Percentiles rank a stretch among this genome's conserved stretches.
Conservation (phyloP, 2,888 invertebrate species). For the Drosophila mercatorum region DNA sequence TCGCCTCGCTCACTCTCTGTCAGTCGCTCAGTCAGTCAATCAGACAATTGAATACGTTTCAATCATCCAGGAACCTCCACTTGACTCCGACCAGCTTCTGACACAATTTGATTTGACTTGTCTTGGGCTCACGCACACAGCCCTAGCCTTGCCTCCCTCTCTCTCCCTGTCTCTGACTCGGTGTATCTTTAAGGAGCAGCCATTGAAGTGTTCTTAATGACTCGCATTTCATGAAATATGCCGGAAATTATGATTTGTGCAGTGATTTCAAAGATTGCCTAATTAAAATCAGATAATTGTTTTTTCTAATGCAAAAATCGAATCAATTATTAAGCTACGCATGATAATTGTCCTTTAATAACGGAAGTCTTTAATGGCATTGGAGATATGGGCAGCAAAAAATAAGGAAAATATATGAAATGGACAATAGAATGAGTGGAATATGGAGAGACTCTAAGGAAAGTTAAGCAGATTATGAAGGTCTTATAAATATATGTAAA, state of each 20-base stretch:
- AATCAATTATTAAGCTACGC: background rate
- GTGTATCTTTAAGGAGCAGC: slow-evolving; percentile 4
- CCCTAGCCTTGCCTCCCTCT: background rate
- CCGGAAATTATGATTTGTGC: slow-evolving; percentile 29
- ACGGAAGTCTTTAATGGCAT: background rate
- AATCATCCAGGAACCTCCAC: slow-evolving; percentile 58
- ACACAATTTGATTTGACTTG: slow-evolving; percentile 69
- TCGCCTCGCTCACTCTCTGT: slow-evolving; percentile 37
- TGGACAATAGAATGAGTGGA: too few relatives aligned
- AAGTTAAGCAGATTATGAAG: too few relatives aligned
- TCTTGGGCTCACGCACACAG: slow-evolving; percentile 23
- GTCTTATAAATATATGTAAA: too few relatives aligned
- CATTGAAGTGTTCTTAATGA: slow-evolving; percentile 47
- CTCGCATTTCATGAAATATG: slow-evolving; percentile 12
- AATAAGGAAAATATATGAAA: background rate
- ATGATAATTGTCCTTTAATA: background rate
- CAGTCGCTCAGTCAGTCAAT: slow-evolving; percentile 41
- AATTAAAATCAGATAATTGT: slow-evolving; percentile 24
- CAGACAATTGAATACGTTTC: slow-evolving; percentile 79
- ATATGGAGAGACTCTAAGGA: too few relatives aligned
- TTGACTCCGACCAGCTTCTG: slow-evolving; percentile 22
- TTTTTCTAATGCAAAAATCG: slow-evolving; percentile 3
- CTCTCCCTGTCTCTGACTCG: too few relatives aligned
- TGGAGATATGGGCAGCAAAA: background rate
- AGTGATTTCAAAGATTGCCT: slow-evolving; percentile 22